Percentiles rank a stretch among this genome's conserved stretches.
Evolutionary conservation across 2,888 invertebrate genomes (phyloP).

Genomic region (Cantharis rufa): DNA sequence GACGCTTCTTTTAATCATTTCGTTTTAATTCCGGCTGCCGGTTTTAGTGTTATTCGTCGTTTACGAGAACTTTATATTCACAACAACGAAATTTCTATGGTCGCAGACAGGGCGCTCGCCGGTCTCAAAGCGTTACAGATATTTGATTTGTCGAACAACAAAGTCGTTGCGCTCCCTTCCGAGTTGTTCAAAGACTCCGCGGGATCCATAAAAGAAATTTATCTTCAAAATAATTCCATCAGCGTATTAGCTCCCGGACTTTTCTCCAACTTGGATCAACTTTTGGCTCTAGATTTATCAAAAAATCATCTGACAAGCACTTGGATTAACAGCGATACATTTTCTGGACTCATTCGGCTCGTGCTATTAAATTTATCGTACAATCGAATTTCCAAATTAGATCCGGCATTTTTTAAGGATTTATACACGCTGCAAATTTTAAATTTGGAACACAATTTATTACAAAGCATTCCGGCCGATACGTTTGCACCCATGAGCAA

Average conservation of each 20-base stretch:
- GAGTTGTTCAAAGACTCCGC: slow-evolving; percentile 81
- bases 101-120: slow-evolving; percentile 80
- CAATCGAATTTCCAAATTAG: slow-evolving; percentile 79
- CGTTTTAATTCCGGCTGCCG: slow-evolving; percentile 78
- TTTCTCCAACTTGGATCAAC: slow-evolving; percentile 81
- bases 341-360: slow-evolving; percentile 84
- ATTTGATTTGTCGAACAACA: slow-evolving; percentile 88
- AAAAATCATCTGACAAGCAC: slow-evolving; percentile 84
- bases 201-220: slow-evolving; percentile 82
- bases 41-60: slow-evolving; percentile 78
- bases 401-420: slow-evolving; percentile 82
- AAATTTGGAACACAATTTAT: slow-evolving; percentile 81
- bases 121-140: slow-evolving; percentile 81
- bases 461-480: slow-evolving; percentile 83
- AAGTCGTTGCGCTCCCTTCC: slow-evolving; percentile 84
- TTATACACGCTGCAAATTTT: slow-evolving; percentile 84
- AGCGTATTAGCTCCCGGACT: slow-evolving; percentile 83
- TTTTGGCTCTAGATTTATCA: slow-evolving; percentile 82
- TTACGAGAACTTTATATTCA: slow-evolving; percentile 81
- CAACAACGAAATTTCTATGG: slow-evolving; percentile 87
- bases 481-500: slow-evolving; percentile 92
- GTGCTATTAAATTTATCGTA: slow-evolving; percentile 85
- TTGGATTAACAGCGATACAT: slow-evolving; percentile 84
- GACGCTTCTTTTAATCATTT: slow-evolving; percentile 87
- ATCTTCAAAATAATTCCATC: slow-evolving; percentile 89